Percentiles rank a stretch among this genome's conserved stretches.
These are phyloP conservation scores for Toxotes jaculatrix DNA, from an alignment of 2,113 vertebrate genomes.

Conservation along the genomic window DNA sequence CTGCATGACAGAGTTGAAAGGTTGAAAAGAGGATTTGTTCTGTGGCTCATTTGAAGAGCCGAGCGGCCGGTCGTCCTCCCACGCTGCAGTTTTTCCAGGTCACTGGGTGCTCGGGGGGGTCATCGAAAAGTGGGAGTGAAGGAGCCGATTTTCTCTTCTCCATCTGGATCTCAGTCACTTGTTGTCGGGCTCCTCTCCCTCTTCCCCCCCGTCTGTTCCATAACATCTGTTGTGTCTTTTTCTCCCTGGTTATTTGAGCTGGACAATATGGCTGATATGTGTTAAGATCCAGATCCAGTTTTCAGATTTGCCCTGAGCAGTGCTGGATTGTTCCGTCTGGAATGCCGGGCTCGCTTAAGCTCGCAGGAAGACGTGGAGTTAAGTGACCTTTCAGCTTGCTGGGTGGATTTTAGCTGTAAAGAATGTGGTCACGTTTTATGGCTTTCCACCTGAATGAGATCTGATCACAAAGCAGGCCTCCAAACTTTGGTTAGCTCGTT, in stretches of 20 bases:
- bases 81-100: slow-evolving; percentile 72
- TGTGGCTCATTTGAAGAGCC: slow-evolving; percentile 32
- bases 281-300: background rate
- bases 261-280: too few species aligned
- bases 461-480: too few species aligned
- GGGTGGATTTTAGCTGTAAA: too few species aligned
- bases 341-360: too few species aligned
- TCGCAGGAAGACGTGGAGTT: too few species aligned
- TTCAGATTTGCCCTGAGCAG: background rate
- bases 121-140: background rate
- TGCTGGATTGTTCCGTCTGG: background rate
- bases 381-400: too few species aligned
- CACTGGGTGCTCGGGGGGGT: slow-evolving; percentile 19
- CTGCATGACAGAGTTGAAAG: slow-evolving; percentile 29
- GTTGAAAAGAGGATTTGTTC: slow-evolving; percentile 43
- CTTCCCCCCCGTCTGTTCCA: background rate
- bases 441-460: too few species aligned
- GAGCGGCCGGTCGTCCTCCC: background rate
- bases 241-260: background rate
- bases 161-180: background rate
- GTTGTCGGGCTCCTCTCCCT: background rate
- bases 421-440: too few species aligned
- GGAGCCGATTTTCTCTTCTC: slow-evolving; percentile 21
- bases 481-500: too few species aligned
- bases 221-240: background rate